Base-by-base conservation (phyloP, 1,140 invertebrate genomes). In the Nasonia giraulti region DNA sequence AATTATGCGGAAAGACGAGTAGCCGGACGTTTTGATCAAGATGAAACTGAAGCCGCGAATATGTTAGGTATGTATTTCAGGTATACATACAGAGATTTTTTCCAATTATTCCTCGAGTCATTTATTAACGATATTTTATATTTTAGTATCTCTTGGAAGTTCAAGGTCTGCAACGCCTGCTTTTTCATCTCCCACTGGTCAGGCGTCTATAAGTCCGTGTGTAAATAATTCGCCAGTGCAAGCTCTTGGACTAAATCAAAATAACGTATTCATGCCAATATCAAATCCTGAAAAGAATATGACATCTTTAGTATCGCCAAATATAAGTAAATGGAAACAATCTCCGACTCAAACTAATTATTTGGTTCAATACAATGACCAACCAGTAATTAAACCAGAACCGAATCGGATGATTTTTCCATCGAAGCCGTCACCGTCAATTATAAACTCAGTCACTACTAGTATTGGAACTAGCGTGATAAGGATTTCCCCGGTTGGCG, bases 21-120 rank as follows among this genome's bases (percentile, higher is more conserved):
- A 87, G 94, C 96, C 31, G 96, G 96, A 27, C 93, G 96, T 83
- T 97, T 97, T 93, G 97, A 98, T 93, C 96, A 97, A 89, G 98
- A 99, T 90, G 98, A 99, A 94, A 98, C 97, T 10, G 98, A 99
- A 94, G 98, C 97, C 84, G 98, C 98, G 62, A 98, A 98, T 92
- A 98, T 99, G 97, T 94, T 99, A 76, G 96, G 96, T 97, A 94
- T 91, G 40, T 69, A 23, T n/a, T n/a, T 27, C 68, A 27, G n/a
- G 23, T 77, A 27, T 27, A 62, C 23, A 55, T 77, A 55, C 85
- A 8, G 7, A 40, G 7, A 74, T 83, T n/a, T 83, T 76, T 81
- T 84, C 78, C 71, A 80, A 68, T 86, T 71, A 87, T 78, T 84
- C 31, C 33, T 44, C 23, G 76, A 31, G 40, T 62, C 6, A 17